Evolutionary conservation across 2,888 invertebrate genomes (phyloP), one percentile per base, ranked within the genome.

Genomic region (Noctua fimbriata): DNA sequence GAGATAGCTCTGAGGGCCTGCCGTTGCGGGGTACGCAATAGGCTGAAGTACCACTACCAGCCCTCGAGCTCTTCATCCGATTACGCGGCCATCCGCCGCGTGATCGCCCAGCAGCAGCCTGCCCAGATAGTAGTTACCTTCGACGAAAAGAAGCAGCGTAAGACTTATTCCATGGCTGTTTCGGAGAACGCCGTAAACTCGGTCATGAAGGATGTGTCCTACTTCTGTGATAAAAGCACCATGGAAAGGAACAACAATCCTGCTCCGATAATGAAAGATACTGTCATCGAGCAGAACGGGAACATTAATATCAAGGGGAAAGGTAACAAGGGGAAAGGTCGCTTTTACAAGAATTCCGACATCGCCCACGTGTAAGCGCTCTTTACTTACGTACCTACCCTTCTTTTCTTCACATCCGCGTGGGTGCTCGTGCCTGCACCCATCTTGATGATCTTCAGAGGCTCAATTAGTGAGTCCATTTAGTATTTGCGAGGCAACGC

Each of bases 21-120:
- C 90, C 94, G 94, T 0, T 97, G 97, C 86, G 93, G 94, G 1
- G 74, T 92, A 9, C 93, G 94, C 49, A 93, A 93, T 73, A 91
- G 85, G 32, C 77, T 94, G 1, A 93, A 93, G 41, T 87, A 90
- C 41, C 92, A 92, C 67, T 92, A 94, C n/a, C 92, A 94, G 0
- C 94, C 95, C 65, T 91, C 93, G 0, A 95, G 96, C 0, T 95
- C 97, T 0, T 96, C 97, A 0, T 96, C 96, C 0, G 96, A 96
- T n/a, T 92, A 44, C 12, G 41, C 63, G 0, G 63, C 47, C 1
- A 41, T 44, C n/a, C 84, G 80, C 9, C 66, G 58, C 3, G 16
- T 16, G 0, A 0, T 3, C 76, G 92, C 90, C 87, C 93, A 92
- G 84, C 92, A 91, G 49, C 82, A 89, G 0, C 91, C 89, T 0